These are phyloP conservation scores for Mongoloraphidia duomilia DNA, from an alignment of 2,888 invertebrate genomes.

Conservation along the genomic window DNA sequence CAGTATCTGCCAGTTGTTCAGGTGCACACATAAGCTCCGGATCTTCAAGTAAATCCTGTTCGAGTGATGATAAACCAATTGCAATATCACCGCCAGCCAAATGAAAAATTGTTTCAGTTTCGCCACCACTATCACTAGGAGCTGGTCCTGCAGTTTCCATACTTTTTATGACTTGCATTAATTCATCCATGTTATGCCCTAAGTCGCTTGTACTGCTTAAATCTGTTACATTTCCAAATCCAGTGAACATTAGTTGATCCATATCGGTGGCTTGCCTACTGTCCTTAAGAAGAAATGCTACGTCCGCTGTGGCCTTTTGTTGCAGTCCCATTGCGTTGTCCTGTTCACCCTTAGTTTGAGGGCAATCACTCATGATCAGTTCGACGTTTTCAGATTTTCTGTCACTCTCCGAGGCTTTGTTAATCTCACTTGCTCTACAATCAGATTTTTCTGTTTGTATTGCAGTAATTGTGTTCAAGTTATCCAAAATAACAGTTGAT, in stretches of 20 bases:
- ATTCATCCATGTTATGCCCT: constrained; percentile 44
- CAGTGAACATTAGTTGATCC: constrained; percentile 50
- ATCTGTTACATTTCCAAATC: constrained; percentile 25
- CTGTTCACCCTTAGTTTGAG: constrained; percentile 42
- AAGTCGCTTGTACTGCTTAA: constrained; percentile 36
- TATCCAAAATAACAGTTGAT: constrained; percentile 18
- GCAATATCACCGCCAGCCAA: constrained; percentile 36
- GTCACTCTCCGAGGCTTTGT: constrained; percentile 22
- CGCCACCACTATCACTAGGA: constrained; percentile 14
- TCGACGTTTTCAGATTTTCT: constrained; percentile 10
- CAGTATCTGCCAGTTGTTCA: no score
- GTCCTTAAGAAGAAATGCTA: constrained; percentile 41
- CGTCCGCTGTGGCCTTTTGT: constrained; percentile 40
- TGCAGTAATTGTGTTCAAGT: constrained; percentile 18
- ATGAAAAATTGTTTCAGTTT: constrained; percentile 15
- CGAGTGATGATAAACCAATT: constrained; percentile 32
- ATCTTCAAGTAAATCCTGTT: constrained; percentile 19
- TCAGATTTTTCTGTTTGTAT: no score
- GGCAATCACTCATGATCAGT: constrained; percentile 35
- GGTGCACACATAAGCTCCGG: no score
- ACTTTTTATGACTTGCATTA: constrained; percentile 63
- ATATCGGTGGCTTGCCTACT: constrained; percentile 36
- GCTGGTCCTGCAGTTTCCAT: constrained; percentile 39
- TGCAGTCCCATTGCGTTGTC: constrained; percentile 30
- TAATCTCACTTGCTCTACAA: no score